phyloP scores from a whole-genome alignment of 92 coral and sea anemone genomes.

The Heliopora coerulea region DNA sequence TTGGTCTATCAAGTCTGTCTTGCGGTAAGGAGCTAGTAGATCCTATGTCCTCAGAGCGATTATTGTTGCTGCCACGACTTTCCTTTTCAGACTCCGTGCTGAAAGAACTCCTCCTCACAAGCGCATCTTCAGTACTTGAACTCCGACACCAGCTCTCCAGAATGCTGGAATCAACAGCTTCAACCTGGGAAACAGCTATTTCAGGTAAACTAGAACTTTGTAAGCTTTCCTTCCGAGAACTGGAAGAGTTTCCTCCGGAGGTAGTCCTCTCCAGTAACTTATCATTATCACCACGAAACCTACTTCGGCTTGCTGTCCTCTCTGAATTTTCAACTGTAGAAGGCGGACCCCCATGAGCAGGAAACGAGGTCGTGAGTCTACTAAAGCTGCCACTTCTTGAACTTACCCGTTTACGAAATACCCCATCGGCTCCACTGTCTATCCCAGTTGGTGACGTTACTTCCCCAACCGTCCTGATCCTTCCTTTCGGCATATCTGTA shows the following conservation, averaged over 20 bases:
- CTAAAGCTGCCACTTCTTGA: conserved; percentile 55
- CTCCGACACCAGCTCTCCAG: conserved; percentile 8
- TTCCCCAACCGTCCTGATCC: conserved; percentile 57
- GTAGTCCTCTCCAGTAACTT: not conserved
- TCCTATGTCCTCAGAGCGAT: not conserved
- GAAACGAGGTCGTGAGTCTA: conserved; percentile 31
- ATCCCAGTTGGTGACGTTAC: conserved; percentile 55
- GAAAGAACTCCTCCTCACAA: not conserved
- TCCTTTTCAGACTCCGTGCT: not conserved
- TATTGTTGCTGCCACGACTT: not conserved
- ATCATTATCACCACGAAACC: not conserved
- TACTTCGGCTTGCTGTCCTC: conserved; percentile 1
- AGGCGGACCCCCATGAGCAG: conserved; percentile 37
- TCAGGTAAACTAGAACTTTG: conserved; percentile 38
- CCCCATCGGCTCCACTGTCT: conserved; percentile 71
- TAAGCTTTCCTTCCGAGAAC: not conserved
- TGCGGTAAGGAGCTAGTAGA: not conserved
- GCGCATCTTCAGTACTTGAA: conserved; percentile 9
- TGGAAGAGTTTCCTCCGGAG: not conserved
- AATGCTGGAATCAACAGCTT: not conserved
- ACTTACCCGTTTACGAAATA: conserved; percentile 19
- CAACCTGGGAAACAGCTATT: not conserved
- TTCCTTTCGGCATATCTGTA: conserved; percentile 49
- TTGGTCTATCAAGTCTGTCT: not conserved
- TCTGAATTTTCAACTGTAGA: conserved; percentile 26